phyloP scores from a whole-genome alignment of 2,888 invertebrate species.

The Clistopyga incitator region DNA sequence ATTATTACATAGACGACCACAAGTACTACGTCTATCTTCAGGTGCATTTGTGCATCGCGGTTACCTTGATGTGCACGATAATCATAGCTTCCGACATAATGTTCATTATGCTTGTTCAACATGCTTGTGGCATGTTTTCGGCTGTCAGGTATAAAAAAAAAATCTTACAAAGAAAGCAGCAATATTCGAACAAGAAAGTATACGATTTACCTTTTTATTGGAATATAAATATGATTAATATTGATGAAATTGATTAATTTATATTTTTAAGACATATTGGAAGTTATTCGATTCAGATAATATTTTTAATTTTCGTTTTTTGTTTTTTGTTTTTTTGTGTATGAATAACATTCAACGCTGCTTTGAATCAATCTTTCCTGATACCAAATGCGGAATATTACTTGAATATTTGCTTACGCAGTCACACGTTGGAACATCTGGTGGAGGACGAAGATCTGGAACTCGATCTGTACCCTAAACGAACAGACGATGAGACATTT shows the following conservation, averaged over 20 bases:
- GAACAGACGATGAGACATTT: slow-evolving; percentile 2
- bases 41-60: background rate
- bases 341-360: too few relatives aligned
- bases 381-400: background rate
- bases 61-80: background rate
- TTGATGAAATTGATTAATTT: too few relatives aligned
- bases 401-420: background rate
- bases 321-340: too few relatives aligned
- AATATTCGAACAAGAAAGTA: too few relatives aligned
- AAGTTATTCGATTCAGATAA: too few relatives aligned
- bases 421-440: slow-evolving; percentile 13
- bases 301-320: too few relatives aligned
- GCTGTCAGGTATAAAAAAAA: too few relatives aligned
- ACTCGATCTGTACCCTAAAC: slow-evolving; percentile 14
- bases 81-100: slow-evolving; percentile 33
- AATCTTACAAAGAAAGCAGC: too few relatives aligned
- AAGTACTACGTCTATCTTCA: slow-evolving; percentile 35
- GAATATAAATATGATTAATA: too few relatives aligned
- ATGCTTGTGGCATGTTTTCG: slow-evolving; percentile 26
- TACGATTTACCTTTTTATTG: too few relatives aligned
- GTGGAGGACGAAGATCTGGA: background rate
- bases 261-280: too few relatives aligned
- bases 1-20: slow-evolving; percentile 4
- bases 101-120: slow-evolving; percentile 38
- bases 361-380: too few relatives aligned